Base-by-base conservation (phyloP, 2,113 vertebrate genomes). In the Platichthys stellatus region DNA sequence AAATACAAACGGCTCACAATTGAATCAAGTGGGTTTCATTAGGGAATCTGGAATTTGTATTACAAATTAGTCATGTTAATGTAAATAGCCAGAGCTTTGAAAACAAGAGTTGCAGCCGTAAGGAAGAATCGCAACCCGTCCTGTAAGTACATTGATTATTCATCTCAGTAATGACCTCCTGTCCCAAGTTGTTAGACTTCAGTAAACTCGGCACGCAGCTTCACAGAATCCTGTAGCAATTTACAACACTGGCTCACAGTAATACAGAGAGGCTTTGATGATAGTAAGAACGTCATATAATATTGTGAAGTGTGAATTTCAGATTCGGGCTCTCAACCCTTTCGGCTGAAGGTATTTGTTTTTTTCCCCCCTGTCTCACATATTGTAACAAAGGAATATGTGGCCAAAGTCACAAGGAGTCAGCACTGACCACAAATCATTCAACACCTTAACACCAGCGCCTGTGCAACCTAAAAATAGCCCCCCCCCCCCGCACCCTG, bases 81-180 rank as follows among this genome's bases (percentile, higher is more conserved):
- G 88, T 89, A 89, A 89, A 86, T 73, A 83, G 85, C 82, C 76
- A 14, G 38, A 69, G 72, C 69, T 80, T 69, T 61, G 78, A 72
- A 78, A 71, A 76, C 66, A 69, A 64, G 67, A 84, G 80, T 74
- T 89, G 89, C 86, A 86, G 76, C 68, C 35, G 70, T 80, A 81
- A 89, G 83, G 82, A 82, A 83, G 77, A 91, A 86, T 87, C 66
- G 77, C 61, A 57, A 2, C 68, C 51, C 15, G 57, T 72, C 74
- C 67, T 76, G 64, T 78, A 85, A 73, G 85, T 67, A 20, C 65
- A 91, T 90, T 83, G 90, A 90, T 90, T 89, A 91, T 92, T 89
- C 87, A 91, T 85, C 77, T 76, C 70, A 64, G 80, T 90, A 92
- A 90, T 78, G 74, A 85, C 83, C 86, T 81, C 45, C 24, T 82